A percentile compares a stretch with the other conserved stretches of the same genome.
Conservation (phyloP, 2,888 invertebrate species). For the Malthinus seriepunctatus region DNA sequence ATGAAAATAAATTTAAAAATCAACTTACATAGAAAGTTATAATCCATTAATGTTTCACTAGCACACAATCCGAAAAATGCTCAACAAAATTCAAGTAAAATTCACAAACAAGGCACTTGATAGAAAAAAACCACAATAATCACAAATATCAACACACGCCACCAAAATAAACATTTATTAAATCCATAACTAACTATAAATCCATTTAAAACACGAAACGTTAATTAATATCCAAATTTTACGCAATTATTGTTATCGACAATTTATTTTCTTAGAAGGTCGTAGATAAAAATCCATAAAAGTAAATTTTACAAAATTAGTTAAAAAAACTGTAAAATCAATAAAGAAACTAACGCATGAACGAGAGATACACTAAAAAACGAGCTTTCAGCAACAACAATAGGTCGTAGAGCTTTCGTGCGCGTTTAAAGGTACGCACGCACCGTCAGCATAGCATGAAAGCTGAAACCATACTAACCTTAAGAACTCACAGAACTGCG, state of each 20-base stretch:
- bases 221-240: background rate
- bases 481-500: conserved; percentile 40
- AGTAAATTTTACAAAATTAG: background rate
- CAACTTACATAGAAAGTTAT: conserved; percentile 20
- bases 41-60: conserved; percentile 26
- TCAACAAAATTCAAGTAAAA: conserved; percentile 2
- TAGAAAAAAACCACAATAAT: background rate
- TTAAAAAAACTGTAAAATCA: conserved; percentile 10
- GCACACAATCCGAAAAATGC: conserved; percentile 18
- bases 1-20: conserved; percentile 14
- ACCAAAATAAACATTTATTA: background rate
- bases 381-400: conserved; percentile 11
- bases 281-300: conserved; percentile 1
- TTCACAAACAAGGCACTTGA: conserved; percentile 11
- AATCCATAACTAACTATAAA: too few species aligned
- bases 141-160: background rate
- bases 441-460: conserved; percentile 25
- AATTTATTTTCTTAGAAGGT: background rate
- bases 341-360: conserved; percentile 14
- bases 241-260: background rate
- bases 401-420: conserved; percentile 25
- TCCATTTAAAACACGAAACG: background rate
- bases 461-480: conserved; percentile 33
- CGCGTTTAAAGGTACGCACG: conserved; percentile 24
- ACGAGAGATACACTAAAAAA: conserved; percentile 7